Evolutionary conservation across 2,113 vertebrate species (phyloP).

Genomic region (Xyliphius kryptos): DNA sequence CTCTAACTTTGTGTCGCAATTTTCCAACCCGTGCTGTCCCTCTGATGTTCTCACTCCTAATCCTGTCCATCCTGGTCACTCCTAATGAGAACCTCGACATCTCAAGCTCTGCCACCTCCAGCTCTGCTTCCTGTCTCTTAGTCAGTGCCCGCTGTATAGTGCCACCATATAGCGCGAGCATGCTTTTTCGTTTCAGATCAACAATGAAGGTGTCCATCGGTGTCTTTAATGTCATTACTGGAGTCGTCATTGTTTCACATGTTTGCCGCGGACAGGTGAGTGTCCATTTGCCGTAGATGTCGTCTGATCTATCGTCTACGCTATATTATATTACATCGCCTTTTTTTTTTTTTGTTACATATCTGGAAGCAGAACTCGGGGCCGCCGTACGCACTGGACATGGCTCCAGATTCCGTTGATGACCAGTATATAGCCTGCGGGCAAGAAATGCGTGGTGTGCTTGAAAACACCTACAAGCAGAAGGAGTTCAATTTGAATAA

Average conservation of each 20-base stretch:
- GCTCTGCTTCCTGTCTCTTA: too few relatives aligned
- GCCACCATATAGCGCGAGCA: too few relatives aligned
- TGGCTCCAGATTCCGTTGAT: neutral
- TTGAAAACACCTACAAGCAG: neutral
- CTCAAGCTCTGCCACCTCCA: too few relatives aligned
- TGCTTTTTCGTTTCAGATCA: neutral
- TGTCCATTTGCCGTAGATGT: neutral
- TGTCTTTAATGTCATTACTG: neutral
- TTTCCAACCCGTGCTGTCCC: too few relatives aligned
- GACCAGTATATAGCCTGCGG: neutral
- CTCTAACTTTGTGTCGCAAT: too few relatives aligned
- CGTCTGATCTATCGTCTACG: neutral
- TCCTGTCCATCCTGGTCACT: too few relatives aligned
- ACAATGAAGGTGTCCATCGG: neutral
- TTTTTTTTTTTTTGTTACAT: too few relatives aligned
- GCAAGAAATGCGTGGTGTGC: rapidly evolving
- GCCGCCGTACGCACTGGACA: neutral
- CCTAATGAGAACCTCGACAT: too few relatives aligned
- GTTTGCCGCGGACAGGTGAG: neutral
- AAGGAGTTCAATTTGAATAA: neutral
- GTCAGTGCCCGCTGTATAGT: too few relatives aligned
- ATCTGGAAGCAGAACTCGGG: too few relatives aligned
- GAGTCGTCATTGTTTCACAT: neutral
- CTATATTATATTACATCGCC: neutral
- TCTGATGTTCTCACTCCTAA: too few relatives aligned